A percentile compares a stretch with the other conserved stretches of the same genome.
Evolutionary conservation across 2,797 vertebrate genomes (phyloP).

Genomic region (Lutjanus campechanus): DNA sequence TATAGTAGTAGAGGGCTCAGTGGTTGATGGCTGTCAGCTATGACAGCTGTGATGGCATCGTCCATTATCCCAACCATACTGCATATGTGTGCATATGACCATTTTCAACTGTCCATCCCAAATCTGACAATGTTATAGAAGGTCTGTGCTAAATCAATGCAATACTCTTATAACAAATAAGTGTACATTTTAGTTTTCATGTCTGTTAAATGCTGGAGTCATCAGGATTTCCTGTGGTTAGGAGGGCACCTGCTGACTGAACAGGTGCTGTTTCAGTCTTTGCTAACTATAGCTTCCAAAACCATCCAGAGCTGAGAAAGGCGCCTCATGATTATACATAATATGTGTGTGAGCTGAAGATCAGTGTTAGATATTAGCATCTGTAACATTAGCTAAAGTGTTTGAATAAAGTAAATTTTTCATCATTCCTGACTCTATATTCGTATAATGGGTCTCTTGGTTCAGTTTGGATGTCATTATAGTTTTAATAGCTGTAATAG

Average conservation of each 20-base stretch:
- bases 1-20: too few relatives aligned
- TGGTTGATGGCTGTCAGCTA: too few relatives aligned
- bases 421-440: background rate
- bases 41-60: too few relatives aligned
- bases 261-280: background rate
- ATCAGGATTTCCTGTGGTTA: background rate
- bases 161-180: background rate
- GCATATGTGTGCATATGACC: background rate
- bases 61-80: too few relatives aligned
- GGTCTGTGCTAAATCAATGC: background rate
- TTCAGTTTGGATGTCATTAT: conserved; percentile 33
- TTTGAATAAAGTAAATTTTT: conserved; percentile 2
- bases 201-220: background rate
- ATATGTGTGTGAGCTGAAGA: background rate
- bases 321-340: background rate
- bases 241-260: background rate
- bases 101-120: background rate
- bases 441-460: background rate
- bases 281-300: background rate
- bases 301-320: background rate
- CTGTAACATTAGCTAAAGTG: background rate
- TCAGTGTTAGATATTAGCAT: background rate
- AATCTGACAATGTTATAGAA: background rate
- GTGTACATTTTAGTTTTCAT: too few relatives aligned
- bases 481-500: conserved; percentile 28